These are phyloP conservation scores for Thamnaconus septentrionalis DNA, from an alignment of 2,113 vertebrate species.

Conservation along the genomic window DNA sequence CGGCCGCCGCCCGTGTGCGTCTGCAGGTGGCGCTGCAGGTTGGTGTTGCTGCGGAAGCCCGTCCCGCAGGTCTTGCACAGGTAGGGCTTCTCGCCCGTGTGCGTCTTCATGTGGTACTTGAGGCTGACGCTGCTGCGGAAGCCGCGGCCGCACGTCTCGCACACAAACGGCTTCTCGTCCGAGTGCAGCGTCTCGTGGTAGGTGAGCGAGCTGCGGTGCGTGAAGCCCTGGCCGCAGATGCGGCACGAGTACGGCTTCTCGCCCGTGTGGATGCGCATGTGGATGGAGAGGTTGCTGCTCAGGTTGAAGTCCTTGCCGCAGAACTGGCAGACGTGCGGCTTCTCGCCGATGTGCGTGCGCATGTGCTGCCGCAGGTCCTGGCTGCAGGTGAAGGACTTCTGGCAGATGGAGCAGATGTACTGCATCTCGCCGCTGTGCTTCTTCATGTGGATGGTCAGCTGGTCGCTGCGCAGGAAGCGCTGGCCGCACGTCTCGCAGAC, in stretches of 20 bases:
- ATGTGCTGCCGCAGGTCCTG: background rate
- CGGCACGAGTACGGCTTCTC: background rate
- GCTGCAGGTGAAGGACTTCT: background rate
- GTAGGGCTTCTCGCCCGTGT: background rate
- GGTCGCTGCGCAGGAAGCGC: background rate
- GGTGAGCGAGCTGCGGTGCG: background rate
- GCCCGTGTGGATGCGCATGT: background rate
- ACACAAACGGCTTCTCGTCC: background rate
- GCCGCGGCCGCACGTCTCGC: background rate
- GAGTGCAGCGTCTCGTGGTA: background rate
- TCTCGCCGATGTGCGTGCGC: background rate
- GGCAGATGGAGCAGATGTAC: background rate
- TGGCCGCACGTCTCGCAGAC: background rate
- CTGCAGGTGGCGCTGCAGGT: background rate
- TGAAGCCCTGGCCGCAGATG: background rate
- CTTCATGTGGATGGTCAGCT: background rate
- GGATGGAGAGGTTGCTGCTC: background rate
- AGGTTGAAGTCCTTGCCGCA: background rate
- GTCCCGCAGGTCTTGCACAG: background rate
- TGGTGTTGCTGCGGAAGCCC: background rate
- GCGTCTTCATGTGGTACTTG: background rate
- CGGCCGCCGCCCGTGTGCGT: background rate
- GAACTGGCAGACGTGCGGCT: background rate
- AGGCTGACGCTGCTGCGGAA: background rate
- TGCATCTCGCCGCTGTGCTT: background rate